Conservation (phyloP, 2,888 invertebrate species). For the Conistra vaccinii region DNA sequence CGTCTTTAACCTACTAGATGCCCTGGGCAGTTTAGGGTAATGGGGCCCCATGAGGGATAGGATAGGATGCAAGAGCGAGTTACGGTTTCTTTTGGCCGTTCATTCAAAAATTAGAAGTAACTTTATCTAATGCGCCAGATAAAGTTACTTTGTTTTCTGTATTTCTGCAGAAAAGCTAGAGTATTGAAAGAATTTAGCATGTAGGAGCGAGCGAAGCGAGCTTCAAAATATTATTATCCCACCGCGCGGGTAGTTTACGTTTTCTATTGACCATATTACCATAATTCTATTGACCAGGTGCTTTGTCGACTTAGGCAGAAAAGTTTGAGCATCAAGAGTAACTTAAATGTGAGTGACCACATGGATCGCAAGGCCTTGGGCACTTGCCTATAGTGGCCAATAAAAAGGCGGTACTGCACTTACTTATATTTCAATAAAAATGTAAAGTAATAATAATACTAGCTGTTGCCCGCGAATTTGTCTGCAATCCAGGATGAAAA, state of each 20-base stretch:
- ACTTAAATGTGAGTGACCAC: too few relatives aligned
- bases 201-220: too few relatives aligned
- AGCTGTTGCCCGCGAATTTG: too few relatives aligned
- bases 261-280: not conserved
- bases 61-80: not conserved
- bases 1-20: not conserved
- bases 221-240: not conserved
- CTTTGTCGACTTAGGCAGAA: too few relatives aligned
- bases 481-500: too few relatives aligned
- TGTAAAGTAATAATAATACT: not conserved
- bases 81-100: not conserved
- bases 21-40: not conserved
- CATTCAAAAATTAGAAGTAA: not conserved
- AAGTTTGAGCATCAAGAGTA: too few relatives aligned
- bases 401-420: not conserved
- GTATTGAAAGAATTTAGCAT: not conserved
- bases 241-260: not conserved
- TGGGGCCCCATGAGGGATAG: not conserved
- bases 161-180: not conserved
- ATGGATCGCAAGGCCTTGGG: too few relatives aligned
- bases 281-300: not conserved
- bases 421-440: not conserved
- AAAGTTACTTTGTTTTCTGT: not conserved
- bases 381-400: not conserved
- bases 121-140: not conserved